Base-by-base conservation (phyloP, 2,797 vertebrate genomes). In the Chloroceryle amazona region DNA sequence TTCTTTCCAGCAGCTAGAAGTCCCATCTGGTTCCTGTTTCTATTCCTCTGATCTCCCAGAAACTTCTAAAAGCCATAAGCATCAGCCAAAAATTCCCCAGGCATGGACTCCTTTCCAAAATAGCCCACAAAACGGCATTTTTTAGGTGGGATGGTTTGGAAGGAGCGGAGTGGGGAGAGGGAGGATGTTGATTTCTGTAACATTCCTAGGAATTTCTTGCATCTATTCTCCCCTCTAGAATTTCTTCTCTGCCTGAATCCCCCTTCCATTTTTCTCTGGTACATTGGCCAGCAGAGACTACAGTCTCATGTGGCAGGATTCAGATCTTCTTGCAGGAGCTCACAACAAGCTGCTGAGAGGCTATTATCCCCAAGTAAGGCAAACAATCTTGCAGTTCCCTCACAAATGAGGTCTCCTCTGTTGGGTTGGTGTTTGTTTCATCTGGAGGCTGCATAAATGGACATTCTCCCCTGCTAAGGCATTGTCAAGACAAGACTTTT, bases 11-110 rank as follows among this genome's bases (percentile, higher is more conserved):
- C 93, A 96, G 93, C 86, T 95, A 85, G 61, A 87, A 95, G 47
- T 94, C 78, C 96, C 97, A 97, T 97, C 97, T 98, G 96, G 95
- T 98, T 97, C 95, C 96, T 97, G 95, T 97, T 97, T 97, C 96
- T 96, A 84, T 90, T 96, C 80, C 33, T 97, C 97, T 96, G 96
- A 97, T 97, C 96, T 97, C 96, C 92, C 89, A 97, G 90, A 97
- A 97, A 97, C 91, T 95, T 97, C 97, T 94, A 97, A 97, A 98
- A 97, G 92, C 93, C 97, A 97, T 96, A 93, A 96, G 92, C 74
- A 95, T 89, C 93, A 92, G 96, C 96, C 96, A 97, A 90, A 96
- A 93, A 92, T 95, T 95, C 96, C 96, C 96, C 92, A 96, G 97
- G 95, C 95, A 93, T 91, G 79, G 96, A 97, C 89, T 97, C 73